phyloP scores from a whole-genome alignment of 2,888 invertebrate species.

The Ophion ellenae region DNA sequence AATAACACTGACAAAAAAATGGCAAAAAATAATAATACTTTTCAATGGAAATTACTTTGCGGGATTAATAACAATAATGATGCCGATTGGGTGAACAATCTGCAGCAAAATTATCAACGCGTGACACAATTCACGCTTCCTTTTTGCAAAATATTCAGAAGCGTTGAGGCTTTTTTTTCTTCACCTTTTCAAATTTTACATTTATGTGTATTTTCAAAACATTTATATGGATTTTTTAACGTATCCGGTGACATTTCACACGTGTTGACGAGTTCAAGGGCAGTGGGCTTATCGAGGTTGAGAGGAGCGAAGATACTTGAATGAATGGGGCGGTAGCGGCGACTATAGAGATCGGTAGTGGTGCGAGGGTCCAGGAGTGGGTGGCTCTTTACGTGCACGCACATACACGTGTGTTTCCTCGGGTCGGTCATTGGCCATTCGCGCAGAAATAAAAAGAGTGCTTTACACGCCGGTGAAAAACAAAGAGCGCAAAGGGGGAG shows the following conservation, averaged over 20 bases:
- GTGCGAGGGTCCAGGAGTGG: neutral
- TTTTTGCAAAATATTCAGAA: neutral
- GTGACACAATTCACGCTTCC: neutral
- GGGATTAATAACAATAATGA: too few relatives aligned
- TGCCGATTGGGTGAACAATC: too few relatives aligned
- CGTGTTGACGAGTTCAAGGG: neutral
- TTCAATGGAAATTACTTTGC: too few relatives aligned
- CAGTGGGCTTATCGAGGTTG: neutral
- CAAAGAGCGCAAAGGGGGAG: neutral
- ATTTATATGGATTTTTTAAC: neutral
- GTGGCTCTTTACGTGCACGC: neutral
- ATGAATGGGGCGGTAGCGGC: neutral
- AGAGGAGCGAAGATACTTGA: neutral
- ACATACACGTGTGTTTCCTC: neutral
- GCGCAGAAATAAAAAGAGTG: neutral
- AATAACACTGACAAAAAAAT: neutral
- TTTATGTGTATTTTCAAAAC: neutral
- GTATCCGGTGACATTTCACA: neutral
- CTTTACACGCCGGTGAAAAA: neutral
- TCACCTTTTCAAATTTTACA: neutral
- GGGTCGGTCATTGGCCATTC: constrained; percentile 7
- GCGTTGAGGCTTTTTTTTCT: neutral
- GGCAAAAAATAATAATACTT: too few relatives aligned
- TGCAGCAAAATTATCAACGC: neutral
- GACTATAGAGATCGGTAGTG: neutral